Conservation (phyloP, 2,113 vertebrate species). For the Eulemur rufifrons region DNA sequence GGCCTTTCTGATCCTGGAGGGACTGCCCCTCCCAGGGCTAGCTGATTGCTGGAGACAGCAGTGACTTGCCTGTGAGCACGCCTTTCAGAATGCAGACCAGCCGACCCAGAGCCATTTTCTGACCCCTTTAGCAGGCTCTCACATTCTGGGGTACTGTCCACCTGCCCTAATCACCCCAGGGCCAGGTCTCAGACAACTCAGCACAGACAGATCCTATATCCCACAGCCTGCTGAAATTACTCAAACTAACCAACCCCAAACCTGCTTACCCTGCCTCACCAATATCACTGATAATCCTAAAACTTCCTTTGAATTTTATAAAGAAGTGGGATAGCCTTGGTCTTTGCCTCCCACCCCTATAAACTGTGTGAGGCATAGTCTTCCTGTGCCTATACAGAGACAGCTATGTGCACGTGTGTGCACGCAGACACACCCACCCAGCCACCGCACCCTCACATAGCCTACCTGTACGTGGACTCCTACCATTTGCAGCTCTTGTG, state of each 20-base stretch:
- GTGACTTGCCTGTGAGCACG: not conserved
- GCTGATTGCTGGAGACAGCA: not conserved
- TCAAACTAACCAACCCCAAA: not conserved
- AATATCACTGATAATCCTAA: not conserved
- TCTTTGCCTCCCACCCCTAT: not conserved
- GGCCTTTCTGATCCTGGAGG: not conserved
- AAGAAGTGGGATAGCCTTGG: not conserved
- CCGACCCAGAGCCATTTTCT: not conserved
- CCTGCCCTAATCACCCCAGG: not conserved
- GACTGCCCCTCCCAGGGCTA: not conserved
- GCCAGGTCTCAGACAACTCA: not conserved
- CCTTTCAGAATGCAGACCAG: not conserved
- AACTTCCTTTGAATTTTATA: not conserved
- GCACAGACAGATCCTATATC: not conserved
- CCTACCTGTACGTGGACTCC: not conserved
- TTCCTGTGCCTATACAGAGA: not conserved
- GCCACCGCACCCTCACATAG: not conserved
- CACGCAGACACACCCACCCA: fast-evolving
- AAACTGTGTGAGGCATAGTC: not conserved
- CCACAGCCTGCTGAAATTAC: not conserved
- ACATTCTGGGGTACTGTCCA: not conserved
- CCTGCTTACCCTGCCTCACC: not conserved
- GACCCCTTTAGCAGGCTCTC: not conserved
- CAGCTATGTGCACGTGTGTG: fast-evolving
- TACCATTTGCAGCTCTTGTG: not conserved